Evolutionary conservation across 2,797 vertebrate species (phyloP), one percentile per base, ranked within the genome.

Genomic region (Corythornis leucogaster): DNA sequence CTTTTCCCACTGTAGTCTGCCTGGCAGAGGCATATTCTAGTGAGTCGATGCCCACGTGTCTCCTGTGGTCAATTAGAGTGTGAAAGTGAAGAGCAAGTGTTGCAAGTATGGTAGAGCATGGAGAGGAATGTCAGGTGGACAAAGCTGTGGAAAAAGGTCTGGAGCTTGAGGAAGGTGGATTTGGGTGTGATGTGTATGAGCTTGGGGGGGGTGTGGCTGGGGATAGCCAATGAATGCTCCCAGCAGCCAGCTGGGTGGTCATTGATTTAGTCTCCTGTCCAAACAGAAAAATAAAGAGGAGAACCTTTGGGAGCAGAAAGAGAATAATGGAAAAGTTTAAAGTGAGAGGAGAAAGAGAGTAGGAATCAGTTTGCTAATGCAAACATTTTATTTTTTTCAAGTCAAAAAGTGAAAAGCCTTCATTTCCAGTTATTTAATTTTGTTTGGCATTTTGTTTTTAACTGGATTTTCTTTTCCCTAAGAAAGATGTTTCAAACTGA

Each of bases 61-160:
- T 95, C 90, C 61, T 90, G 84, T 85, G 92, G 78, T 90, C 93
- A 92, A 85, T 70, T 94, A 77, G 90, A 70, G 80, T 20, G 57
- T 79, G 68, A 80, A 92, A 86, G 61, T 58, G 57, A 82, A 74
- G 62, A 73, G 57, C 31, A 80, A 76, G 30, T 42, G 42, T 26
- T 87, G 63, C 59, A 43, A 64, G 33, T 68, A 21, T 4, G 28
- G 71, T 67, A 61, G 66, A 75, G 6, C 26, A 11, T 13, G 43
- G 73, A 66, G 51, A 91, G 20, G 31, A 73, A 73, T 13, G 7
- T n/a, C 40, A 91, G 51, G 24, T 78, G 51, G 74, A 68, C 59
- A 71, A 76, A 91, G 55, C 40, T 68, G 33, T 43, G 46, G 54
- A 62, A 93, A 87, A 88, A 92, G 33, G 11, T 38, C 59, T 3